Base-by-base conservation (phyloP, 1,140 invertebrate genomes). In the Tetramorium parvispinum region DNA sequence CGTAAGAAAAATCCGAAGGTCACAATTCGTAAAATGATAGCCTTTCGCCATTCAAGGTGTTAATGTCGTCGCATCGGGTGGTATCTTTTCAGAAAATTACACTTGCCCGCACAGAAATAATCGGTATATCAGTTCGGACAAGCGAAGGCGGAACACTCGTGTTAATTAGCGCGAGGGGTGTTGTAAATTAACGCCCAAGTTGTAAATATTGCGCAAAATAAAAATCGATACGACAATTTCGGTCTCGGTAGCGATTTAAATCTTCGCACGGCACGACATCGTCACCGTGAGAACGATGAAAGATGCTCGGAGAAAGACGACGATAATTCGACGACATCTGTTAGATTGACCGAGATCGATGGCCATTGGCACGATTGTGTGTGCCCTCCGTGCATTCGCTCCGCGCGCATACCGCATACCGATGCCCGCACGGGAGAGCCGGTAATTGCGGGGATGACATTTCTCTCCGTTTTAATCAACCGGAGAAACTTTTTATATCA, bases 401-500 rank as follows among this genome's bases (percentile, higher is more conserved):
- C 46, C 32, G 65, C 27, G 65, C 32, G 32, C 32, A 32, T 32
- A 32, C 32, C 32, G 32, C 51, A 59, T 59, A 71, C 53, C 66
- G 32, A 71, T 13, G 27, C 16, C n/a, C 75, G 66, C 8, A 7
- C 11, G 10, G 53, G 21, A 40, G 21, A 59, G 66, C 40, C 79
- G 49, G 32, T 51, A 81, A 81, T 82, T 37, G 37, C 68, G 13
- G 53, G 53, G 40, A 73, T 73, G 79, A 75, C 79, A 83, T 83
- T 73, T 83, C 79, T 75, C 68, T 59, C 70, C 37, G 40, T 75
- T 83, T 83, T 83, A 83, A 83, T 83, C 79, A 59, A 75, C 68
- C 51, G 53, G 65, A 59, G 79, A 49, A 49, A 83, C 68, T 59
- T 75, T 75, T 75, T 61, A 24, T 49, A 61, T 83, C 24, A 75